Evolutionary conservation across 1,140 invertebrate species (phyloP), one percentile per base, ranked within the genome.

Genomic region (Pseudomyrmex cubaensis): DNA sequence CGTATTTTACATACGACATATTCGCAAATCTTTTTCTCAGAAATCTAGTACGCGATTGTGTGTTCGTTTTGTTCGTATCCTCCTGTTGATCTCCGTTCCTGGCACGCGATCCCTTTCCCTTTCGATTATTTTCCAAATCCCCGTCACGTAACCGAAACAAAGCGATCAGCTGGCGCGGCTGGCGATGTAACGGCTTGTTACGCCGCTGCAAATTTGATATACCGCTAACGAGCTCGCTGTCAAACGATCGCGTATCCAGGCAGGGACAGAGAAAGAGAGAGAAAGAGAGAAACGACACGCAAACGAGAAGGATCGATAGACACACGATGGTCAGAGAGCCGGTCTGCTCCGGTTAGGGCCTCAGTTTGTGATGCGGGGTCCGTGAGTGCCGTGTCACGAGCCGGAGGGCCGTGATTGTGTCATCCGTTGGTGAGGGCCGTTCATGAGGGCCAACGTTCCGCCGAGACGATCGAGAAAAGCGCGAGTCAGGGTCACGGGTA

Each of bases 341-440:
- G 48, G 76, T 66, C 62, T 66, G 67, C 64, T 15, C 74, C 77
- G 74, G 62, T 50, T 59, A 82, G 88, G 82, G 84, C 82, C 90
- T 92, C 91, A 93, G 92, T 93, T 84, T 88, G 92, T 90, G 86
- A 93, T 92, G 92, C 90, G 92, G 90, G 91, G 90, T 90, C 91
- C 74, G 88, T 86, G 90, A 90, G 91, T 90, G 74, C 67, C 84
- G 88, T 87, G 89, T 86, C 90, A 90, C 75, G 87, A 88, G 89
- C 82, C 85, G 88, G 74, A 83, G 91, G 92, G 92, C 90, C 89
- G 91, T 93, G 91, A 92, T 91, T 91, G 91, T 90, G 85, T 87
- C 86, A 90, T 91, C 87, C 91, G 90, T 75, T 86, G 88, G 85
- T 86, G 89, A 85, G 67, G 85, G 82, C 87, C 89, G 74, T 83